A percentile compares a stretch with the other conserved stretches of the same genome.
These are phyloP conservation scores for Clinocottus analis DNA, from an alignment of 2,113 vertebrate species.

Conservation along the genomic window DNA sequence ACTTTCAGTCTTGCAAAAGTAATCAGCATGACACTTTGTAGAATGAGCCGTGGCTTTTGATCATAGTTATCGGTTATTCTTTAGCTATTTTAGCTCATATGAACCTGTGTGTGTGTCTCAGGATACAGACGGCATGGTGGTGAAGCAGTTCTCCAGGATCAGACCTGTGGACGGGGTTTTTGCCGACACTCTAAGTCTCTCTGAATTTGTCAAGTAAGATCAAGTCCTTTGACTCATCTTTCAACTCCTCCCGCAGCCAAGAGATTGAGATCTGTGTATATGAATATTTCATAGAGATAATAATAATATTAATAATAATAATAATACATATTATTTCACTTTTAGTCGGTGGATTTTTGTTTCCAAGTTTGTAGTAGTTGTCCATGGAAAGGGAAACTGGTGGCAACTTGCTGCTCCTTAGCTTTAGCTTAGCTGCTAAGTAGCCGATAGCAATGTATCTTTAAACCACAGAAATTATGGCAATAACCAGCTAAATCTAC, in stretches of 20 bases:
- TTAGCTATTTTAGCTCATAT: background rate
- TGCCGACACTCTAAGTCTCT: constrained; percentile 57
- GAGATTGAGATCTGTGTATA: background rate
- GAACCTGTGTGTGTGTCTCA: constrained; percentile 29
- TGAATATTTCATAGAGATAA: background rate
- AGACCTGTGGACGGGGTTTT: constrained; percentile 57
- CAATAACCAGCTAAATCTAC: no score
- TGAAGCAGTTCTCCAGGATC: constrained; percentile 55
- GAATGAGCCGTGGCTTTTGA: background rate
- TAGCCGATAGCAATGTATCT: no score
- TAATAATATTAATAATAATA: no score
- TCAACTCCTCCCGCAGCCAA: background rate
- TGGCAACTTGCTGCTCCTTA: no score
- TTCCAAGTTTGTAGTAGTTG: no score
- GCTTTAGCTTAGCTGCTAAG: no score
- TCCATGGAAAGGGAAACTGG: no score
- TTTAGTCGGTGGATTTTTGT: no score
- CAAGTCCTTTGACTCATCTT: no score
- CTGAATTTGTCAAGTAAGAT: constrained; percentile 76
- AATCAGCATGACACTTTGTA: background rate
- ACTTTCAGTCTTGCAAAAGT: background rate
- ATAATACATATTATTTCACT: no score
- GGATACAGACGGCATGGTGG: constrained; percentile 78
- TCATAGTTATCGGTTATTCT: background rate
- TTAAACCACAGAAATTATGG: no score